Conservation (phyloP, 2,113 vertebrate species). For the Thunnus thynnus region DNA sequence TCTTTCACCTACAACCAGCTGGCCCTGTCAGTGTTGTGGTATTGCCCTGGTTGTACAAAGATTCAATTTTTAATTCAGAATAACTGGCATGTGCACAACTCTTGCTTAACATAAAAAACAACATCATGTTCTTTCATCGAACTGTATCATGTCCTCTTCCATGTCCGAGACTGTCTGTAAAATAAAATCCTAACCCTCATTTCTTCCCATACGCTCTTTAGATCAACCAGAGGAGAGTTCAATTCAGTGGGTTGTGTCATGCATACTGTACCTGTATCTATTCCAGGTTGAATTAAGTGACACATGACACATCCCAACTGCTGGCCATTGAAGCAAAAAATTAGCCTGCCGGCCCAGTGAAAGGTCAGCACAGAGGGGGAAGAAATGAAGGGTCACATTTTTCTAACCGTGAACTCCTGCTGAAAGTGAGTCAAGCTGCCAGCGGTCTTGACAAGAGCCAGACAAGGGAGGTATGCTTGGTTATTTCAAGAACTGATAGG, state of each 20-base stretch:
- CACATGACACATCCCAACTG: conserved; percentile 85
- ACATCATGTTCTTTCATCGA: conserved; percentile 5
- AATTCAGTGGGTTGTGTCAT: conserved; percentile 71
- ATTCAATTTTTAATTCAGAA: background rate
- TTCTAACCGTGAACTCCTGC: conserved; percentile 59
- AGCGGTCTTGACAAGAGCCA: conserved; percentile 44
- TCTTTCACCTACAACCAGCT: too few species aligned
- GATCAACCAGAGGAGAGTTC: conserved; percentile 71
- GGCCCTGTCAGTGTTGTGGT: too few species aligned
- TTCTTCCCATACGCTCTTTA: conserved; percentile 33
- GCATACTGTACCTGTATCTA: conserved; percentile 80
- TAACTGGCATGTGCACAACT: background rate
- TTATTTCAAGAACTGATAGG: conserved; percentile 49
- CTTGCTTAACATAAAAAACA: background rate
- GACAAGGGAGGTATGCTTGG: conserved; percentile 24
- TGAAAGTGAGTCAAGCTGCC: conserved; percentile 60
- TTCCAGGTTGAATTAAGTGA: conserved; percentile 86
- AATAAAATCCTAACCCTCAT: conserved; percentile 7
- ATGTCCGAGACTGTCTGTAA: conserved; percentile 1
- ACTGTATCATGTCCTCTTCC: conserved; percentile 6
- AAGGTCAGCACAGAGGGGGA: conserved; percentile 82
- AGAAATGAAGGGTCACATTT: conserved; percentile 81
- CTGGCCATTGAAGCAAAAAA: conserved; percentile 90
- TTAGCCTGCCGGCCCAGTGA: conserved; percentile 85
- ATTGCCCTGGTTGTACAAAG: too few species aligned